These are phyloP conservation scores for Melanostoma mellinum DNA, from an alignment of 2,888 invertebrate genomes.

Conservation along the genomic window DNA sequence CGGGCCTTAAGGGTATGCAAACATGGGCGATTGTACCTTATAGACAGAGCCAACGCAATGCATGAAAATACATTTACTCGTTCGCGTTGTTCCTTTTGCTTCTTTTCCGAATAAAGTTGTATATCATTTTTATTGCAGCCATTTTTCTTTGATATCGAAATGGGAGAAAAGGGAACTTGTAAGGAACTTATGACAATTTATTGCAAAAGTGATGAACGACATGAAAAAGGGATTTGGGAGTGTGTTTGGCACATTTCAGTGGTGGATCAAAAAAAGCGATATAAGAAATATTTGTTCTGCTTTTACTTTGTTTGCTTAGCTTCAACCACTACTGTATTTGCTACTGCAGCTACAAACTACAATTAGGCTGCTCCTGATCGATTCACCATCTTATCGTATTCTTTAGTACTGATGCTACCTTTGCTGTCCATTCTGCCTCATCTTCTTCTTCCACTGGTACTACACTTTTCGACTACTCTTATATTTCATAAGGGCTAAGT, in stretches of 20 bases:
- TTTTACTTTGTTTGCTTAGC: background rate
- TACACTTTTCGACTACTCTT: too few relatives aligned
- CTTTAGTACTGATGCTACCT: too few relatives aligned
- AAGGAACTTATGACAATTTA: conserved; percentile 57
- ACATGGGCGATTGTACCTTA: conserved; percentile 55
- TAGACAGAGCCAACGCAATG: conserved; percentile 32
- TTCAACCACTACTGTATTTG: too few relatives aligned
- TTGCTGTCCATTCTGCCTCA: too few relatives aligned
- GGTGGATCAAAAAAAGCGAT: too few relatives aligned
- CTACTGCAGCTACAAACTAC: too few relatives aligned
- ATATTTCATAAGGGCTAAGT: too few relatives aligned
- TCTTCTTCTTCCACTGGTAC: too few relatives aligned
- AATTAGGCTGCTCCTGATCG: too few relatives aligned
- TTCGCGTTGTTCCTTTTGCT: conserved; percentile 27
- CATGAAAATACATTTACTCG: conserved; percentile 17
- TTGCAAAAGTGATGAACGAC: conserved; percentile 45
- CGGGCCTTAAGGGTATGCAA: conserved; percentile 56
- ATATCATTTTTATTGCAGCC: conserved; percentile 73
- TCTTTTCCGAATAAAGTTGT: conserved; percentile 71
- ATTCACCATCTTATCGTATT: too few relatives aligned
- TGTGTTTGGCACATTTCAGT: conserved; percentile 49
- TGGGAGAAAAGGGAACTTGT: background rate
- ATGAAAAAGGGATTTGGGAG: conserved; percentile 17
- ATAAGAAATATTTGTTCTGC: background rate
- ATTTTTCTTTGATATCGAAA: conserved; percentile 67